phyloP scores from a whole-genome alignment of 2,113 vertebrate species.

The Chascanopsetta lugubris region DNA sequence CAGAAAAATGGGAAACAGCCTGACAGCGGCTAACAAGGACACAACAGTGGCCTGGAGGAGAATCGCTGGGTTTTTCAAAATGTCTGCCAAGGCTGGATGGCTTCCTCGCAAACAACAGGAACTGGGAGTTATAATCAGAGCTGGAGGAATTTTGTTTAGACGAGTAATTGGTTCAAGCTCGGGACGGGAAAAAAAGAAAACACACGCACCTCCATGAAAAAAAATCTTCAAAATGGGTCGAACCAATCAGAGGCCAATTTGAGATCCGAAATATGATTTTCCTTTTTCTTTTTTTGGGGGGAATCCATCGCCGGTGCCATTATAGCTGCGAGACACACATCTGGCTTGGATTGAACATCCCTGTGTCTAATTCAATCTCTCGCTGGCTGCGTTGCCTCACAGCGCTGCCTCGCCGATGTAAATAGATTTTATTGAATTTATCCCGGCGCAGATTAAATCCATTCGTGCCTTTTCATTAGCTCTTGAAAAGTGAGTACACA shows the following conservation, averaged over 20 bases:
- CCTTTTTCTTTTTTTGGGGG: constrained; percentile 48
- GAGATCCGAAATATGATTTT: constrained; percentile 50
- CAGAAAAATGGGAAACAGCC: constrained; percentile 47
- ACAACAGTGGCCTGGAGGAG: constrained; percentile 22
- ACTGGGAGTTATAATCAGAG: constrained; percentile 60
- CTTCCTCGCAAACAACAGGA: constrained; percentile 57
- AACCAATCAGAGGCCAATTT: constrained; percentile 50
- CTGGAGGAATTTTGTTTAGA: constrained; percentile 68
- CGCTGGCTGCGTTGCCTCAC: constrained; percentile 65
- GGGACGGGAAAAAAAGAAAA: constrained; percentile 26
- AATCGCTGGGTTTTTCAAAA: constrained; percentile 43
- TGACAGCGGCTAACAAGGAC: constrained; percentile 32
- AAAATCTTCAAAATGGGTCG: constrained; percentile 24
- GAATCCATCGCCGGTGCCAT: constrained; percentile 43
- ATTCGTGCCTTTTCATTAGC: constrained; percentile 72
- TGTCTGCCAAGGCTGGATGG: constrained; percentile 24
- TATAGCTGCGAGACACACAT: constrained; percentile 68
- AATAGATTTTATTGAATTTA: constrained; percentile 77
- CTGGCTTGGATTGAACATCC: constrained; percentile 71
- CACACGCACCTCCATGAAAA: constrained; percentile 33
- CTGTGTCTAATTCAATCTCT: constrained; percentile 70
- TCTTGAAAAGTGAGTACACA: constrained; percentile 47
- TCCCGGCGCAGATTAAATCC: constrained; percentile 68
- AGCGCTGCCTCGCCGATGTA: constrained; percentile 60
- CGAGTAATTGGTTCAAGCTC: constrained; percentile 60